Percentiles rank a stretch among this genome's conserved stretches.
These are phyloP conservation scores for Acipenser ruthenus DNA, from an alignment of 2,797 vertebrate species.

Conservation along the genomic window DNA sequence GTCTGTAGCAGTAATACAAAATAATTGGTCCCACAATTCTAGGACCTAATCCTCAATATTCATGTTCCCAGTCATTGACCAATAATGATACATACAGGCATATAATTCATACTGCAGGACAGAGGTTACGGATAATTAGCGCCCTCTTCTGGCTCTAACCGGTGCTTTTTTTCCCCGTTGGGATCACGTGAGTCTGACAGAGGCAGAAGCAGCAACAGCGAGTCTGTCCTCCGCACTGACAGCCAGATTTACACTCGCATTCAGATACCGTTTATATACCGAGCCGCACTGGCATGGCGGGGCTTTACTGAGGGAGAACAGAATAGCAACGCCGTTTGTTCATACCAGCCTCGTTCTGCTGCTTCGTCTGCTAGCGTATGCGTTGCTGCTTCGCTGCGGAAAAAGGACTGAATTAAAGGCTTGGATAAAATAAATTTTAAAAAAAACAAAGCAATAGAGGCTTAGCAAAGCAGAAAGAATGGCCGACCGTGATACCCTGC, in stretches of 20 bases:
- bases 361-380: constrained; percentile 27
- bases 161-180: constrained; percentile 10
- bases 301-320: constrained; percentile 47
- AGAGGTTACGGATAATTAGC: background rate
- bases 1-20: no score
- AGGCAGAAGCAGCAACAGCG: constrained; percentile 24
- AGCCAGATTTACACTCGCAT: constrained; percentile 19
- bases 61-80: no score
- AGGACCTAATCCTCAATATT: no score
- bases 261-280: constrained; percentile 26
- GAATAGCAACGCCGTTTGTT: constrained; percentile 14
- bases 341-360: constrained; percentile 22
- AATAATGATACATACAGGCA: no score
- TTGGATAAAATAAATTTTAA: constrained; percentile 39
- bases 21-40: no score
- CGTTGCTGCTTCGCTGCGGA: constrained; percentile 34
- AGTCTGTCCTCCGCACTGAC: constrained; percentile 22
- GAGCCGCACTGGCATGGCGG: constrained; percentile 56
- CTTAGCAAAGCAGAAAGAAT: constrained; percentile 49
- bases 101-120: no score
- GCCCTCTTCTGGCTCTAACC: constrained; percentile 18
- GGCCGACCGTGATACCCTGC: constrained; percentile 85
- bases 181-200: constrained; percentile 44
- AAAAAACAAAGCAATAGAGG: constrained; percentile 33
- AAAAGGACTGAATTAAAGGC: constrained; percentile 31